Percentiles rank a stretch among this genome's conserved stretches.
Conservation (phyloP, 2,888 invertebrate species). For the Agrilus mali region DNA sequence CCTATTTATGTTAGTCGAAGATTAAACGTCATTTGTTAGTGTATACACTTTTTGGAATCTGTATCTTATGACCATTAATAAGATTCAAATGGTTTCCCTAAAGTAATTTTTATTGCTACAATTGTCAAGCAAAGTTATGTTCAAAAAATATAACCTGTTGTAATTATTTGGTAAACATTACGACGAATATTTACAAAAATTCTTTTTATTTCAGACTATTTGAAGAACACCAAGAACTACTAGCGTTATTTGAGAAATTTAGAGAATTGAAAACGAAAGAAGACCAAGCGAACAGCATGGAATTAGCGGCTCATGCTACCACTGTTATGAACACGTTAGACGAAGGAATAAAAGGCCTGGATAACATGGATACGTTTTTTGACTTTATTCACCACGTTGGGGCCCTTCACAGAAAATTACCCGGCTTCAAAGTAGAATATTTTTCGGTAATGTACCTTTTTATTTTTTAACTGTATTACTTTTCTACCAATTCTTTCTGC, state of each 20-base stretch:
- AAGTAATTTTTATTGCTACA: too few relatives aligned
- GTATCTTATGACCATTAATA: too few relatives aligned
- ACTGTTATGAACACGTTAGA: slow-evolving; percentile 84
- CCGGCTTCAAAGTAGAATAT: slow-evolving; percentile 73
- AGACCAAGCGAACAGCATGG: slow-evolving; percentile 68
- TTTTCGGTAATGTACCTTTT: slow-evolving; percentile 58
- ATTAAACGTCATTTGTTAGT: too few relatives aligned
- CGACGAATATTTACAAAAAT: too few relatives aligned
- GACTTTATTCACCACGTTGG: slow-evolving; percentile 73
- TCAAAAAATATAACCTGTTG: too few relatives aligned
- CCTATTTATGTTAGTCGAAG: too few relatives aligned
- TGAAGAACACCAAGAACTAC: slow-evolving; percentile 69
- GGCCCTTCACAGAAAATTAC: slow-evolving; percentile 69
- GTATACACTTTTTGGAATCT: too few relatives aligned
- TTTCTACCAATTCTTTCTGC: too few relatives aligned
- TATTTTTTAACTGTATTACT: too few relatives aligned
- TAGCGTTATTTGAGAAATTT: slow-evolving; percentile 71
- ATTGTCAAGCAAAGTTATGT: too few relatives aligned
- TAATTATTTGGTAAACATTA: too few relatives aligned
- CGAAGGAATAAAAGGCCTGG: slow-evolving; percentile 76
- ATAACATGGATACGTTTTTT: slow-evolving; percentile 75
- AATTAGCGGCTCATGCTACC: slow-evolving; percentile 75
- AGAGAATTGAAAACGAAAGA: slow-evolving; percentile 65
- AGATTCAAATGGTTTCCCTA: too few relatives aligned
- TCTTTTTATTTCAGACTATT: slow-evolving; percentile 56